Evolutionary conservation across 2,113 vertebrate species (phyloP).

Genomic region (Gorsachius goisagi): DNA sequence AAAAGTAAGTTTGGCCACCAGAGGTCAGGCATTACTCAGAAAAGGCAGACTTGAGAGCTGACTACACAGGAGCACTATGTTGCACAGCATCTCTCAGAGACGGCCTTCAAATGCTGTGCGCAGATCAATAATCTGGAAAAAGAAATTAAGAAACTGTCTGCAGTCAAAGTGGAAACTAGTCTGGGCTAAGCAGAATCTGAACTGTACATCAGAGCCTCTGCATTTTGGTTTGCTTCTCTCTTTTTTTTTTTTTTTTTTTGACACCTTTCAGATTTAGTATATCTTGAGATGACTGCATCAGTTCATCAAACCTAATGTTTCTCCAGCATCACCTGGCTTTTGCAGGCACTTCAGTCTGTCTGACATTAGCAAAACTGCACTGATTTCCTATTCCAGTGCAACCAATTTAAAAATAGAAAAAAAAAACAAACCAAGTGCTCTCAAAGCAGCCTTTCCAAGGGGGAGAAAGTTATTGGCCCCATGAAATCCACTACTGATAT

Average conservation of each 20-base stretch:
- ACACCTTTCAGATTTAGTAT: too few species aligned
- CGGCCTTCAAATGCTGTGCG: neutral
- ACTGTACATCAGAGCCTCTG: neutral
- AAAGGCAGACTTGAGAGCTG: neutral
- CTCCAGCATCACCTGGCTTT: neutral
- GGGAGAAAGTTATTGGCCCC: neutral
- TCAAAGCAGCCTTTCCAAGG: neutral
- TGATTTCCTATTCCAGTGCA: neutral
- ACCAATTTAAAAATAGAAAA: neutral
- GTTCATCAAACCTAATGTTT: neutral
- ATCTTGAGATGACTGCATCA: neutral
- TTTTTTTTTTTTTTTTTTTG: accelerated
- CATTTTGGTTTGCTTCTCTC: accelerated
- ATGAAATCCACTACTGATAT: accelerated
- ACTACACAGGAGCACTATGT: accelerated
- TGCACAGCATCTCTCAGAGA: neutral
- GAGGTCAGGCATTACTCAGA: neutral
- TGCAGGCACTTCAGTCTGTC: neutral
- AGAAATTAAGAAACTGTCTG: neutral
- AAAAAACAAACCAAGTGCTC: neutral
- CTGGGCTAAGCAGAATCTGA: neutral
- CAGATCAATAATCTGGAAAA: neutral
- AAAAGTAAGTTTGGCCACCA: neutral
- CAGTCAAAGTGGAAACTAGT: neutral
- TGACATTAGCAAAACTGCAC: neutral